These are phyloP conservation scores for Dolichomitus sp. DNA, from an alignment of 2,888 invertebrate genomes.

Conservation along the genomic window DNA sequence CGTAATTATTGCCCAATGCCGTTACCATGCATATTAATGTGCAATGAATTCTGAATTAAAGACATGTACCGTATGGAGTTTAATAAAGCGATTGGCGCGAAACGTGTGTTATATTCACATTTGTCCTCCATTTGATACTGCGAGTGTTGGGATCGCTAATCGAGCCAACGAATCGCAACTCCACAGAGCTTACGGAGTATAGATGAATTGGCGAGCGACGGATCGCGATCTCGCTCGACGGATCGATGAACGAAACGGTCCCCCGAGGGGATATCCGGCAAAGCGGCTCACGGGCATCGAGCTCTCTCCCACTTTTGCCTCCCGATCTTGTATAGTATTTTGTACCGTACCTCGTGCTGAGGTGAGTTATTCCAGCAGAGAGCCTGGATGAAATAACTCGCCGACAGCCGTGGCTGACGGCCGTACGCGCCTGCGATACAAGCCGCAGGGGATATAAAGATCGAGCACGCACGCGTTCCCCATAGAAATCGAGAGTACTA, in stretches of 20 bases:
- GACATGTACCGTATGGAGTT: neutral
- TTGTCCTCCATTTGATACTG: slow-evolving; percentile 41
- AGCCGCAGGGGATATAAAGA: slow-evolving; percentile 27
- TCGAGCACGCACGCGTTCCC: slow-evolving; percentile 44
- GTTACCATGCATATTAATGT: neutral
- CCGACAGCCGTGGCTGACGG: slow-evolving; percentile 14
- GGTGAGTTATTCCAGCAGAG: slow-evolving; percentile 17
- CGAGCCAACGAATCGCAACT: slow-evolving; percentile 40
- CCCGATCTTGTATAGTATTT: neutral
- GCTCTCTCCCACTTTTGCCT: slow-evolving; percentile 31
- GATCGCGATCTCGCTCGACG: slow-evolving; percentile 48
- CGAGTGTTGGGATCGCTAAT: slow-evolving; percentile 40
- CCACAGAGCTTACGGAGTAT: no score
- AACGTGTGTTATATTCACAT: neutral
- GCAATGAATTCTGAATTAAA: neutral
- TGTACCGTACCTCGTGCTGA: neutral
- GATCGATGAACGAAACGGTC: slow-evolving; percentile 58
- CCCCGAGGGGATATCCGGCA: slow-evolving; percentile 64
- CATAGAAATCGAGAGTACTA: slow-evolving; percentile 27
- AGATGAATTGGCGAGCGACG: neutral
- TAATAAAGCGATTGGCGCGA: slow-evolving; percentile 11
- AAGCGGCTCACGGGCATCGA: slow-evolving; percentile 64
- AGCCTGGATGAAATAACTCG: slow-evolving; percentile 16
- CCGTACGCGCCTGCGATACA: neutral
- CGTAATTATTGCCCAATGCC: slow-evolving; percentile 1